Evolutionary conservation across 2,888 invertebrate species (phyloP), one percentile per base, ranked within the genome.

Genomic region (Chaetogeoica ovagalla): DNA sequence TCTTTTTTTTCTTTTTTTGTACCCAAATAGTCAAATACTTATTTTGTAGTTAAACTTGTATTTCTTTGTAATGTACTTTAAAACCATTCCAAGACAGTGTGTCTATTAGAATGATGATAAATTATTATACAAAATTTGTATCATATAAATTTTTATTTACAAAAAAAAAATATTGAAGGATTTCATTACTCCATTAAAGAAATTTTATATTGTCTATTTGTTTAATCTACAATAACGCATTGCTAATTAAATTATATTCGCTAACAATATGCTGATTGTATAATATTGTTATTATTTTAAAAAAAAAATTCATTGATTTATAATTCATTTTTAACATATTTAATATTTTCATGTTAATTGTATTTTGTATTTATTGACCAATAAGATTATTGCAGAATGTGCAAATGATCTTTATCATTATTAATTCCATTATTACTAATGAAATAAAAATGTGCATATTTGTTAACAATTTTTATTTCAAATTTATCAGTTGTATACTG

Each of bases 61-160:
- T 65, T 57, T 21, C 30, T 59, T 63, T 66, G 57, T 68, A 48
- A n/a, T 68, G 59, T 59, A 1, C 43, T 21, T 23, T 68, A 30
- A 59, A 76, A 68, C 30, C 75, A 76, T 76, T 76, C 75, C 75
- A 76, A 76, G 23, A 59, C 66, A 65, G 1, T 43, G 17, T 68
- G 57, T 66, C 39, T 43, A 57, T 66, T 39, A 59, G 13, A 66
- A 30, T 23, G 21, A 57, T 66, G 7, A 9, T 9, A 6, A 4
- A 43, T 30, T 68, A n/a, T 30, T 17, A 21, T 55, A 57, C 17
- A 6, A 63, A 66, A 43, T 43, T 66, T 21, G 11, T 48, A 1
- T 1, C 48, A 11, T 48, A 1, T 48, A 69, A 9, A n/a, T 23
- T 55, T 30, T 73, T 63, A 23, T 63, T 52, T 15, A 0, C 15